Conservation (phyloP, 2,113 vertebrate genomes). For the Galbula dea region DNA sequence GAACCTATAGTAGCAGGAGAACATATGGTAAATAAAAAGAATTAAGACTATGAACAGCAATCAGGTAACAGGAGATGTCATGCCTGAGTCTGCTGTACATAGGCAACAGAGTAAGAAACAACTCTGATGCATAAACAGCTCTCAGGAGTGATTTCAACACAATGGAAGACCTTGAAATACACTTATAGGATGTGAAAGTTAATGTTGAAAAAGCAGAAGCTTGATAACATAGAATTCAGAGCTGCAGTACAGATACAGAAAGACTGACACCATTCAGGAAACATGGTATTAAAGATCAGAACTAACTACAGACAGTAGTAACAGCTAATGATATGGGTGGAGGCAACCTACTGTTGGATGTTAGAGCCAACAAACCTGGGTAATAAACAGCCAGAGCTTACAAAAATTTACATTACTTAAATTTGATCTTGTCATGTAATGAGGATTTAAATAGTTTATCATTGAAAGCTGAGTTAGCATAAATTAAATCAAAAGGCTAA, state of each 20-base stretch:
- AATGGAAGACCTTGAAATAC: neutral
- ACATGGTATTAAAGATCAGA: neutral
- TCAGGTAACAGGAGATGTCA: neutral
- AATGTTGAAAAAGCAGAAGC: neutral
- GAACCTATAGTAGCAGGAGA: neutral
- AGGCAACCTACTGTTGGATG: neutral
- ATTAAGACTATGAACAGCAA: neutral
- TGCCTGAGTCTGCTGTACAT: neutral
- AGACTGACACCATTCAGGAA: neutral
- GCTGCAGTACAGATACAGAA: neutral
- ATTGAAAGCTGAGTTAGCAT: neutral
- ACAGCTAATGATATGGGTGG: neutral
- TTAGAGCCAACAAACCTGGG: neutral
- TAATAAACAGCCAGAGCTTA: neutral
- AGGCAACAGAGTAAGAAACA: neutral
- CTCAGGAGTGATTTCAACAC: neutral
- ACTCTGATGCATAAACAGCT: neutral
- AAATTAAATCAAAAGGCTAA: neutral
- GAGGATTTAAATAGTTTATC: neutral
- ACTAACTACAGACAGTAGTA: neutral
- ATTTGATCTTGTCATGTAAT: neutral
- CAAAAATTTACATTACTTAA: neutral
- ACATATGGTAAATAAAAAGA: neutral
- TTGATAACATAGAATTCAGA: neutral
- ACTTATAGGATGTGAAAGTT: neutral